Evolutionary conservation across 1,140 invertebrate species (phyloP).

Genomic region (Latrodectus geometricus): DNA sequence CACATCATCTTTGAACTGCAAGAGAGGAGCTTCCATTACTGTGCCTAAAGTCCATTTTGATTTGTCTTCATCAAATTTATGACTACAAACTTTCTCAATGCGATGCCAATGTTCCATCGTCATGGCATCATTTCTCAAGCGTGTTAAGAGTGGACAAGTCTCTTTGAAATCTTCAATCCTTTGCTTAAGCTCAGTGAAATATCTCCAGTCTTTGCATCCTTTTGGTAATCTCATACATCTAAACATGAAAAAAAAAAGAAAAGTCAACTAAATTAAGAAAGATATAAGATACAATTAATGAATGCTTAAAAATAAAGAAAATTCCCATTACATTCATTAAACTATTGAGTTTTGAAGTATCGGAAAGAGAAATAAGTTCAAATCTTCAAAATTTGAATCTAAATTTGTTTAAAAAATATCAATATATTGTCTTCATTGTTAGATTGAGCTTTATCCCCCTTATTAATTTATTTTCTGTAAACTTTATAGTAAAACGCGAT

Average conservation of each 20-base stretch:
- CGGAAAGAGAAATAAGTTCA: no score
- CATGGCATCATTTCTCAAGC: constrained; percentile 99
- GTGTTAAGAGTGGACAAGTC: constrained; percentile 92
- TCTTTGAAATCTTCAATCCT: constrained; percentile 98
- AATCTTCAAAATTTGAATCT: no score
- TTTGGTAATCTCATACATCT: constrained; percentile 93
- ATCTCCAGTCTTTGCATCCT: constrained; percentile 96
- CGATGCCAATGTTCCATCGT: constrained; percentile 96
- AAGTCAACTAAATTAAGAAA: no score
- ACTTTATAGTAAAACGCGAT: no score
- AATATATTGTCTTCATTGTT: no score
- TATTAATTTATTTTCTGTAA: no score
- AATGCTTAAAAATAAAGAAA: not conserved
- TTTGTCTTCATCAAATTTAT: constrained; percentile 91
- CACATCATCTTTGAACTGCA: constrained; percentile 96
- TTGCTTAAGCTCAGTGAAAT: constrained; percentile 93
- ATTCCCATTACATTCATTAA: not conserved
- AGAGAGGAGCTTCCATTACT: constrained; percentile 91
- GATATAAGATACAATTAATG: not conserved
- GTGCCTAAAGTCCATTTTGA: constrained; percentile 95
- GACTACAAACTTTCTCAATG: constrained; percentile 92
- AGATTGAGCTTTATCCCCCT: no score
- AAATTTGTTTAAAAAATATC: no score
- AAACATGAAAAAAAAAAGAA: no score
- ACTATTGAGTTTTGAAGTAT: not conserved